Base-by-base conservation (phyloP, 1,140 invertebrate genomes). In the Holcopasites calliopsidis region DNA sequence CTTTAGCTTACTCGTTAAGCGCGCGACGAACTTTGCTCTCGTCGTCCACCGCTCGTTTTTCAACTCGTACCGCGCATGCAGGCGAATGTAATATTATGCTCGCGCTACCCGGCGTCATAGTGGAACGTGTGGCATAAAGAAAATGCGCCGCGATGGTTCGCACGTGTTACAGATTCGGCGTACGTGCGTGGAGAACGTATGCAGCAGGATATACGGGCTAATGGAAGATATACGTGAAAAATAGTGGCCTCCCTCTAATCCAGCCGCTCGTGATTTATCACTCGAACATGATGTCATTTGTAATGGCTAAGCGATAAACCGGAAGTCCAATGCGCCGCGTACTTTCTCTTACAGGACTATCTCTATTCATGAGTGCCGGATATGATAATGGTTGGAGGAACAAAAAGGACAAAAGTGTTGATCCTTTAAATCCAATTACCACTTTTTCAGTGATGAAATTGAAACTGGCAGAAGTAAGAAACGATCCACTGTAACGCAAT, bases 291-390 rank as follows among this genome's bases (percentile, higher is more conserved):
- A 73, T 73, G 61, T 50, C 71, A 49, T 73, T 73, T 73, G 61
- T 73, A 73, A 73, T 66, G 61, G 71, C 28, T 65, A 65, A 65
- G 50, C 71, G 71, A 73, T 73, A 73, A 73, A 73, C 71, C 61
- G 71, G 52, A 66, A 62, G 71, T n/a, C 61, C 50, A 18, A 18
- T 61, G 38, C 21, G 49, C 33, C 35, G 23, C 55, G 69, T 61
- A 72, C 61, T 61, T 72, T 62, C 69, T 62, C 58, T 49, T 58
- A 21, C 21, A 38, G 49, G 55, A 66, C 71, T 65, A 66, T 66
- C 61, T n/a, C n/a, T 65, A 73, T 65, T 65, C 61, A 28, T 47
- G 58, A 26, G 16, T 28, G 42, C 44, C 18, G 38, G 5, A 26
- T 23, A 18, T 44, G 42, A 65, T 73, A 73, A 66, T 55, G 50